Conservation (phyloP, 2,888 invertebrate species). For the Epistrophella euchroma region DNA sequence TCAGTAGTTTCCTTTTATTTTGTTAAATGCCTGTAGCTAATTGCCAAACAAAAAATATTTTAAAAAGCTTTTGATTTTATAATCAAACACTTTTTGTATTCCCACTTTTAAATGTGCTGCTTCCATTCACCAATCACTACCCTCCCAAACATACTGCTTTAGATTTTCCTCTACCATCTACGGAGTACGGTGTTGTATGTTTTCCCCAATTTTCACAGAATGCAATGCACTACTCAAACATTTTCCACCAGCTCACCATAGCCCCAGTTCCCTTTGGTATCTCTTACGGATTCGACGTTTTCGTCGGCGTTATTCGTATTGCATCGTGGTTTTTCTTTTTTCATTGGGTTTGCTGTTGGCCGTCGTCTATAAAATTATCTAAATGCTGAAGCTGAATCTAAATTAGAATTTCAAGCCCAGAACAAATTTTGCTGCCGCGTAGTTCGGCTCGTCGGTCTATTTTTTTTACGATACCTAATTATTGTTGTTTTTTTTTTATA, state of each 20-base stretch:
- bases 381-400: slow-evolving; percentile 29
- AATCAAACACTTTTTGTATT: neutral
- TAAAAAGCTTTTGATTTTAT: neutral
- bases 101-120: slow-evolving; percentile 27
- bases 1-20: no score
- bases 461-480: slow-evolving; percentile 35
- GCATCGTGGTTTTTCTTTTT: slow-evolving; percentile 33
- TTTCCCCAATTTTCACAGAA: slow-evolving; percentile 70
- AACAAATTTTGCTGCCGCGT: slow-evolving; percentile 72
- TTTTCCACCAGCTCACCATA: slow-evolving; percentile 55
- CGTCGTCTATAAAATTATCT: slow-evolving; percentile 35
- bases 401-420: slow-evolving; percentile 43
- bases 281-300: slow-evolving; percentile 46
- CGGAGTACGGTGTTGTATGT: slow-evolving; percentile 3
- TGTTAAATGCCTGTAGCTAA: no score
- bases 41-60: no score
- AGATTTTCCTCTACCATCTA: slow-evolving; percentile 58
- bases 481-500: slow-evolving; percentile 29
- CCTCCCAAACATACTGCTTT: slow-evolving; percentile 38
- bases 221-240: slow-evolving; percentile 59
- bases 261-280: slow-evolving; percentile 62
- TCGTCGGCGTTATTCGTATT: slow-evolving; percentile 33
- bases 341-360: slow-evolving; percentile 27
- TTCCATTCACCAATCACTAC: neutral
- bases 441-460: slow-evolving; percentile 62